Conservation (phyloP, 2,888 invertebrate genomes). For the Nasonovia ribisnigri region DNA sequence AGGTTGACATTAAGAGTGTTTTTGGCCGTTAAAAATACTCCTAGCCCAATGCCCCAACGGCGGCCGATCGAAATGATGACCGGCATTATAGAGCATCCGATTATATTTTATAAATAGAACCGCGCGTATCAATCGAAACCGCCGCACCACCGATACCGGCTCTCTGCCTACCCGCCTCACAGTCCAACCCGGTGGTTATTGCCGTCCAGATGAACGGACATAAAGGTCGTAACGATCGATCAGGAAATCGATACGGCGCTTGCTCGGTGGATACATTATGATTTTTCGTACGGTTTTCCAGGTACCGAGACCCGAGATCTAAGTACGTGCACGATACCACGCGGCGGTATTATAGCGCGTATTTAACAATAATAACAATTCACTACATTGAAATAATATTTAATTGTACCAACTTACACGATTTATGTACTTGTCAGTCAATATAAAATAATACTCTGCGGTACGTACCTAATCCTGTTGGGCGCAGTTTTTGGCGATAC, state of each 20-base stretch:
- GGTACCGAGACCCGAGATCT: neutral
- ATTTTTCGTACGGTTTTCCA: neutral
- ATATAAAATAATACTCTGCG: neutral
- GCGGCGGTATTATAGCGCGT: neutral
- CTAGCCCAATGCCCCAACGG: constrained; percentile 46
- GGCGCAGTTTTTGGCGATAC: neutral
- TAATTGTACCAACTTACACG: neutral
- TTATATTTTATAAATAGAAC: constrained; percentile 32
- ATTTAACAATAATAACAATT: neutral
- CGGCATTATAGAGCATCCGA: constrained; percentile 13
- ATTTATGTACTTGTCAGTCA: neutral
- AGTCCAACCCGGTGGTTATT: neutral
- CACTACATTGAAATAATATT: neutral
- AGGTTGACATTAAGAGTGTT: constrained; percentile 13
- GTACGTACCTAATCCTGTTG: neutral
- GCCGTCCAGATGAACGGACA: neutral
- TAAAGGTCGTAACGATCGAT: neutral
- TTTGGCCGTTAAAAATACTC: constrained; percentile 49
- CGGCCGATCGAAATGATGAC: constrained; percentile 22
- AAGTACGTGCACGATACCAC: neutral
- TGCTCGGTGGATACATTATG: neutral
- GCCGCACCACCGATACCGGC: neutral
- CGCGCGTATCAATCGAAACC: constrained; percentile 8
- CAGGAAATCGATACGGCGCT: neutral
- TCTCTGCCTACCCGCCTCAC: neutral